Evolutionary conservation across 1,140 invertebrate genomes (phyloP).

Genomic region (Ceratina australensis): DNA sequence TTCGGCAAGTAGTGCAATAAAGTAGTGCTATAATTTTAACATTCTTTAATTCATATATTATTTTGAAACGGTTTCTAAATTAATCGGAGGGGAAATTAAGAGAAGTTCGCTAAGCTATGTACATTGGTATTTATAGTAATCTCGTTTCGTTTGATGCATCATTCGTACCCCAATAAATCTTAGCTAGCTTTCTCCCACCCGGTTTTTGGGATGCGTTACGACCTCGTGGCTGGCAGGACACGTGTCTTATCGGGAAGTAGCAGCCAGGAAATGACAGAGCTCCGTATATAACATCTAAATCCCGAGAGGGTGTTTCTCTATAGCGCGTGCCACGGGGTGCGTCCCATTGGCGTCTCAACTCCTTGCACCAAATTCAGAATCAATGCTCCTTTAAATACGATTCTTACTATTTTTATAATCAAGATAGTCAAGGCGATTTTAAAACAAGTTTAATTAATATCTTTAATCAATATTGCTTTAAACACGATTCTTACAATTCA

Average conservation of each 20-base stretch:
- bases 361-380: too few species aligned
- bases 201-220: constrained; percentile 42
- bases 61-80: neutral
- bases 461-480: too few species aligned
- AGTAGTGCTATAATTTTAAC: too few species aligned
- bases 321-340: constrained; percentile 64
- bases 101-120: neutral
- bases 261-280: constrained; percentile 47
- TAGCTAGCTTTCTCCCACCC: constrained; percentile 12
- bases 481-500: too few species aligned
- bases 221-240: constrained; percentile 61
- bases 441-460: too few species aligned
- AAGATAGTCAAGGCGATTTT: too few species aligned
- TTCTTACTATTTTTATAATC: too few species aligned
- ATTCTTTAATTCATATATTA: too few species aligned
- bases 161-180: constrained; percentile 55
- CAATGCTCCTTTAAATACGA: too few species aligned
- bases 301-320: constrained; percentile 52
- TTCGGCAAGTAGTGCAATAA: too few species aligned
- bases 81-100: neutral
- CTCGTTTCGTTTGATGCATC: constrained; percentile 11
- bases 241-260: constrained; percentile 61
- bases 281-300: constrained; percentile 61
- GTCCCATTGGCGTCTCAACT: constrained; percentile 47
- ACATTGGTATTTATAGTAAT: constrained; percentile 18